Evolutionary conservation across 2,797 vertebrate species (phyloP), one percentile per base, ranked within the genome.

Genomic region (Menidia menidia): DNA sequence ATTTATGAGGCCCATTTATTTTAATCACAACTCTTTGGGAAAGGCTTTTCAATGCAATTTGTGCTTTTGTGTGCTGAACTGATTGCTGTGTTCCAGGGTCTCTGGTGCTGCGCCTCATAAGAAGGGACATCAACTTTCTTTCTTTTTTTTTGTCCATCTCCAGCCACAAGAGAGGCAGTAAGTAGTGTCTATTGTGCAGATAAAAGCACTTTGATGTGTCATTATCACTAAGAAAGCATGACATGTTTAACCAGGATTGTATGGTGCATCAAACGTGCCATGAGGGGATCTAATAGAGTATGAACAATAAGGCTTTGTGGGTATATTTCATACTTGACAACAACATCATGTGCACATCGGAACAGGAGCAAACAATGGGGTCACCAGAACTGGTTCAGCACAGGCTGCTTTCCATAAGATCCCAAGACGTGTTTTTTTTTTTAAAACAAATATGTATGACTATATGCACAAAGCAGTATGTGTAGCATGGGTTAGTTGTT

Each of bases 1-100:
- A 95, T 95, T 95, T 94, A 95, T 93, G 93, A 95, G 92, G 66
- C 84, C 92, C 93, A 93, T 95, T 95, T 94, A 90, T 94, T 95
- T 95, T 94, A 94, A 95, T 95, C 93, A 93, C 92, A 92, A 90
- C 89, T 92, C 92, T 91, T 91, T 90, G 91, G 87, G 88, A 90
- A 78, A 88, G 87, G 92, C 87, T 92, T 91, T 93, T 92, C 91
- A 89, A 91, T 92, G 92, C 88, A 94, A 93, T 95, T 91, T 91
- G 89, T 86, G 87, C 92, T 92, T 93, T 94, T 94, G 92, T 89
- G 87, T 54, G 82, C 88, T 75, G 87, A 92, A 89, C 85, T 89
- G 83, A 87, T 83, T 82, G 87, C 82, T 57, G 72, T 73, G 73
- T 87, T 80, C 73, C 64, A 68, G 71, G 80, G 77, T 87, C 77